Base-by-base conservation (phyloP, 1,140 invertebrate species). In the Hyposmocoma kahamanoa region DNA sequence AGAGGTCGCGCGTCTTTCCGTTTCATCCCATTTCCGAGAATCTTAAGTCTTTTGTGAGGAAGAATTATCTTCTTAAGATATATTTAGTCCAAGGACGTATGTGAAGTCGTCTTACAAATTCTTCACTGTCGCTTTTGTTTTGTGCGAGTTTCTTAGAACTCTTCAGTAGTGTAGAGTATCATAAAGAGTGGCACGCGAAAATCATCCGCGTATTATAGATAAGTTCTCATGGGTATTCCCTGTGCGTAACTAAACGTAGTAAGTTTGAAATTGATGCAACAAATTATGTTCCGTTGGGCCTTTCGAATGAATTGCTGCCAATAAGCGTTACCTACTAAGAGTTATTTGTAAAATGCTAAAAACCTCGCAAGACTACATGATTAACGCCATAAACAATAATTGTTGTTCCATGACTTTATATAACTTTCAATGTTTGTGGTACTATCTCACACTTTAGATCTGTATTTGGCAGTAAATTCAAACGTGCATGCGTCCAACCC, bases 101-200 rank as follows among this genome's bases (percentile, higher is more conserved):
- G 32, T 8, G 6, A 17, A 36, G 9, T 6, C 24, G 24, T 26
- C 5, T 26, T 11, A 26, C 11, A 26, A 26, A 11, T 5, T n/a
- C n/a, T n/a, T 11, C 24, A 26, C 24, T 11, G 11, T 5, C 11
- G 11, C 24, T 26, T 26, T 26, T 36, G 2, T 15, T 17, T 36
- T 36, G 15, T 17, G 15, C 32, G 18, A 36, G 1, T 17, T 36
- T 36, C 32, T 10, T 36, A 17, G 32, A 36, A 36, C 15, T 36
- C 15, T 36, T 17, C 24, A 26, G 24, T 6, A 5, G 24, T 26
- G 15, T n/a, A 69, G 63, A 60, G 56, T 59, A 63, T 56, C 45
- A 68, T 72, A 69, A 70, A 64, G 52, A 62, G 39, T 58, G 43
- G 53, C 71, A 65, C 72, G 75, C 56, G 71, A 79, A 67, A 47